phyloP scores from a whole-genome alignment of 2,113 vertebrate species.

The Labeo catla region DNA sequence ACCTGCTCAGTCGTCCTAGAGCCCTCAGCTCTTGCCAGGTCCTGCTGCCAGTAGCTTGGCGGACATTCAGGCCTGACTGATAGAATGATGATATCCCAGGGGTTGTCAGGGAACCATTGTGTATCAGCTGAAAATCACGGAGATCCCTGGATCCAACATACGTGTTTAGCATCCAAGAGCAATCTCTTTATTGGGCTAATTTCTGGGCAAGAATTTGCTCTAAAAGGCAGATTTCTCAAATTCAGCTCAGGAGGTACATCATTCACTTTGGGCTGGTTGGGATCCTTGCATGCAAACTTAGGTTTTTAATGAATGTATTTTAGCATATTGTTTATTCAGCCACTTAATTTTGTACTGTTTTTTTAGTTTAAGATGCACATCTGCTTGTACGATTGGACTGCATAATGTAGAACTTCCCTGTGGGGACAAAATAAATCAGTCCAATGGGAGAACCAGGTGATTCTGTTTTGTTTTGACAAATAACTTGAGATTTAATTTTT shows the following conservation, averaged over 20 bases:
- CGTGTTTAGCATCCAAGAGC: conserved; percentile 8
- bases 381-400: background rate
- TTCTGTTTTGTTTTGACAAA: conserved; percentile 16
- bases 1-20: conserved; percentile 41
- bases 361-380: conserved; percentile 5
- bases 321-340: background rate
- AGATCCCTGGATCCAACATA: conserved; percentile 18
- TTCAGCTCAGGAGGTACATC: background rate
- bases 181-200: conserved; percentile 35
- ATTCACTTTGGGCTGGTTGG: background rate
- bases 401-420: background rate
- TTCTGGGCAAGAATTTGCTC: background rate
- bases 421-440: background rate
- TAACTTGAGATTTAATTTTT: background rate
- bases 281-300: background rate
- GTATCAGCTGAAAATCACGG: conserved; percentile 40
- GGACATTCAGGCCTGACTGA: conserved; percentile 41
- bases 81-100: conserved; percentile 50
- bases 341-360: background rate
- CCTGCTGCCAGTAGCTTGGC: conserved; percentile 33
- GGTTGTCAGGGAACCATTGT: conserved; percentile 42
- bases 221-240: background rate
- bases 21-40: conserved; percentile 26
- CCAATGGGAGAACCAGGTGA: background rate
- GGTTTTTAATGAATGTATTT: background rate